phyloP scores from a whole-genome alignment of 1,140 invertebrate genomes.

The Amphibalanus amphitrite region DNA sequence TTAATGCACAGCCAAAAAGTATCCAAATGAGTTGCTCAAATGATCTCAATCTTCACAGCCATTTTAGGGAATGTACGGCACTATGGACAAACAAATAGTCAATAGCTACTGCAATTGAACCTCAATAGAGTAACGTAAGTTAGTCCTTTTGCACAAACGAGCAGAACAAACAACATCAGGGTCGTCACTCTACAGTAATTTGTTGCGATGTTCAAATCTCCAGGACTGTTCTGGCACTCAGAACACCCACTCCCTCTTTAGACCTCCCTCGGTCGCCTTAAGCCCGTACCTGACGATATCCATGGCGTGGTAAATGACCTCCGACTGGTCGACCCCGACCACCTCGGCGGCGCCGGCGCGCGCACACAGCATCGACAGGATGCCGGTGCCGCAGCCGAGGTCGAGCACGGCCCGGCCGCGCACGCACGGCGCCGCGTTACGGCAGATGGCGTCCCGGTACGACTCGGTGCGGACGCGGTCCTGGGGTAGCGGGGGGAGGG shows the following conservation, averaged over 20 bases:
- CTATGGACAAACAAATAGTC: too few species aligned
- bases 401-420: conserved; percentile 65
- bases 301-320: conserved; percentile 45
- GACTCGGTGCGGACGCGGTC: conserved; percentile 80
- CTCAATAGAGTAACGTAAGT: too few species aligned
- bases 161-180: too few species aligned
- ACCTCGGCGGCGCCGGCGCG: conserved; percentile 84
- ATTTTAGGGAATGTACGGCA: too few species aligned
- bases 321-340: conserved; percentile 81
- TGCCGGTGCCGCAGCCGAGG: conserved; percentile 91
- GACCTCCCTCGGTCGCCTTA: conserved; percentile 84
- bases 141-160: too few species aligned
- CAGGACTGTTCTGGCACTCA: too few species aligned
- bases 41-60: too few species aligned
- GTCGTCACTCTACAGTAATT: too few species aligned
- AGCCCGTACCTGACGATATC: conserved; percentile 53
- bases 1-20: too few species aligned
- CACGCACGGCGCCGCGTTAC: conserved; percentile 41
- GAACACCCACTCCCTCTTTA: conserved; percentile 63
- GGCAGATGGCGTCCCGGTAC: conserved; percentile 78
- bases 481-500: background rate
- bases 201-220: too few species aligned
- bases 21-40: too few species aligned
- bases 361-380: conserved; percentile 89
- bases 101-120: too few species aligned